Evolutionary conservation across 2,797 vertebrate species (phyloP).

Genomic region (Lutjanus argentimaculatus): DNA sequence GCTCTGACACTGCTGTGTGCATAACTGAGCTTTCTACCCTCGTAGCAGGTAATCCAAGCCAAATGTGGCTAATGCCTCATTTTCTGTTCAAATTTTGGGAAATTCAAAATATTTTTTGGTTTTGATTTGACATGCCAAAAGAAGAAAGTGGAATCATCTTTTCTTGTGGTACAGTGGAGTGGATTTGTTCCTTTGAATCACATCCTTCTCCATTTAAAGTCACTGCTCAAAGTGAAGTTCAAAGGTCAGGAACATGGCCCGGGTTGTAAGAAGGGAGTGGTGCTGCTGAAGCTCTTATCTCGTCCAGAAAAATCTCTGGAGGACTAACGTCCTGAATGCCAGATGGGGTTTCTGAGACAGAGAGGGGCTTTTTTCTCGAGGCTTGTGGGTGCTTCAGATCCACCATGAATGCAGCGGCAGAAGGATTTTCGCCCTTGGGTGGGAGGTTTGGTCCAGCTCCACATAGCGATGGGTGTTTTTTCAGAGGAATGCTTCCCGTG

Average conservation of each 20-base stretch:
- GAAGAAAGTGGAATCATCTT: background rate
- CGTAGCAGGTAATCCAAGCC: conserved; percentile 1
- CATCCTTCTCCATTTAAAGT: conserved; percentile 10
- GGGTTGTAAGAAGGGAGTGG: conserved; percentile 39
- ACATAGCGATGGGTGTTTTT: conserved; percentile 89
- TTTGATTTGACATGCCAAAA: background rate
- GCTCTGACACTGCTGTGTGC: conserved; percentile 22
- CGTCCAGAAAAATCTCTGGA: conserved; percentile 67
- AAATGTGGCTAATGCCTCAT: background rate
- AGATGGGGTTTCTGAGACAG: conserved; percentile 84
- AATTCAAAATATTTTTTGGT: background rate
- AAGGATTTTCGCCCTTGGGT: conserved; percentile 74
- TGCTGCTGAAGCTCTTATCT: conserved; percentile 69
- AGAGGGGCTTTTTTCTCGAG: conserved; percentile 83
- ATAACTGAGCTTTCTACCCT: conserved; percentile 17
- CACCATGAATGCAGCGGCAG: conserved; percentile 80
- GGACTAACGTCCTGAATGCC: conserved; percentile 78
- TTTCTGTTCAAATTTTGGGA: background rate
- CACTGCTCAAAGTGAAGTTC: conserved; percentile 28
- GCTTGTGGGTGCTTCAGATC: conserved; percentile 87
- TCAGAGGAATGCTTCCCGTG: conserved; percentile 90
- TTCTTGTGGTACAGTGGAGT: background rate
- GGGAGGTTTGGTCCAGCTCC: conserved; percentile 86
- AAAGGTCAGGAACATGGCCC: conserved; percentile 48
- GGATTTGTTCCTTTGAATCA: background rate